Evolutionary conservation across 2,113 vertebrate species (phyloP).

Genomic region (Dipodomys merriami): DNA sequence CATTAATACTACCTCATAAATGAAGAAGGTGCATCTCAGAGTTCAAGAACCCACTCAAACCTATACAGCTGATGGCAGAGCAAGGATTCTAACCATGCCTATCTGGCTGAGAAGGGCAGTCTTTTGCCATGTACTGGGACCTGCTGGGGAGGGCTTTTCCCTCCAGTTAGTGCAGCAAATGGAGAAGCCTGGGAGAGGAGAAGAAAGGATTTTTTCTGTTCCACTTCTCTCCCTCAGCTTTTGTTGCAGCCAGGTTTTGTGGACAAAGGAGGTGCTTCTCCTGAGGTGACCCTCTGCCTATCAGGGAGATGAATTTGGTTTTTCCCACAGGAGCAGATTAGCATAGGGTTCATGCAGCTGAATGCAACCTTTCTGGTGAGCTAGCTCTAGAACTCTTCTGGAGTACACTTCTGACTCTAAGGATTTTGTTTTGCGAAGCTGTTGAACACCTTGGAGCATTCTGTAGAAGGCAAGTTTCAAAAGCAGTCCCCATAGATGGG

Average conservation of each 20-base stretch:
- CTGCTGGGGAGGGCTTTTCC: neutral
- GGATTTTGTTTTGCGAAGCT: neutral
- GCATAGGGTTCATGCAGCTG: neutral
- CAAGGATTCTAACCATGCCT: neutral
- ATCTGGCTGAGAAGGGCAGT: rapidly evolving
- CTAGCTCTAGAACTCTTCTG: neutral
- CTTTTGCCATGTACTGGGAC: neutral
- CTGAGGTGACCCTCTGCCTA: neutral
- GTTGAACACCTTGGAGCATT: neutral
- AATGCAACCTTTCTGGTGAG: neutral
- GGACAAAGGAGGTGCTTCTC: neutral
- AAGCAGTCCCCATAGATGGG: neutral
- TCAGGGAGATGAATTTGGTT: neutral
- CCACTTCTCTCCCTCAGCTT: neutral
- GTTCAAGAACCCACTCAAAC: neutral
- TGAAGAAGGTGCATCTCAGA: neutral
- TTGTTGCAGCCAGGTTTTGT: neutral
- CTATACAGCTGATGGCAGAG: neutral
- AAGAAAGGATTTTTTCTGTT: neutral
- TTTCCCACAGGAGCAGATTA: neutral
- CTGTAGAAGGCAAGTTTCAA: neutral
- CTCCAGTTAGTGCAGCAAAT: neutral
- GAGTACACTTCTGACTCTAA: neutral
- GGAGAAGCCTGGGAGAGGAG: neutral
- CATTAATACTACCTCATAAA: neutral